A percentile compares a stretch with the other conserved stretches of the same genome.
Conservation (phyloP, 2,797 vertebrate species). For the Etheostoma perlongum region DNA sequence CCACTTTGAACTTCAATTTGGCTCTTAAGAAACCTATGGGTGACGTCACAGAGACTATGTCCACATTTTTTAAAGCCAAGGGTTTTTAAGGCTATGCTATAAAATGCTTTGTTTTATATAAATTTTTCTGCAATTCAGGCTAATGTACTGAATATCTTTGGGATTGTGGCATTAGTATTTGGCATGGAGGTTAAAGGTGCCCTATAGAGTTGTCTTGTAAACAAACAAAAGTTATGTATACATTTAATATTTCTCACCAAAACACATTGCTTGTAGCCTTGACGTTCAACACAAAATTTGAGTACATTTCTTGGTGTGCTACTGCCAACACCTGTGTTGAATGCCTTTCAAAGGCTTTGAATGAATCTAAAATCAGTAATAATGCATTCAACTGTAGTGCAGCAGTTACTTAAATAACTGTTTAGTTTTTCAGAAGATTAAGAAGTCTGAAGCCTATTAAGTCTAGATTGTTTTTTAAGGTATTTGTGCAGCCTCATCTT, state of each 20-base stretch:
- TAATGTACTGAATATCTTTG: neutral
- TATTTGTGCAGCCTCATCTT: slow-evolving; percentile 13
- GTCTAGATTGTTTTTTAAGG: slow-evolving; percentile 32
- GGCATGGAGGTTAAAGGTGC: slow-evolving; percentile 10
- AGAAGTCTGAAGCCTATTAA: slow-evolving; percentile 16
- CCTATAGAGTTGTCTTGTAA: slow-evolving; percentile 16
- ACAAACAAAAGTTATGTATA: neutral
- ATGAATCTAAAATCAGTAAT: slow-evolving; percentile 23
- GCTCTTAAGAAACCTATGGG: too few relatives aligned
- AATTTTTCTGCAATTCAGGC: neutral
- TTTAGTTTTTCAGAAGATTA: slow-evolving; percentile 30
- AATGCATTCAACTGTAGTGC: slow-evolving; percentile 2
- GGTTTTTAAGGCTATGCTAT: neutral
- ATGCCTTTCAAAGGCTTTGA: slow-evolving; percentile 19
- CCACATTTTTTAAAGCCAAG: too few relatives aligned
- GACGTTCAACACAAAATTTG: neutral
- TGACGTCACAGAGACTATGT: too few relatives aligned
- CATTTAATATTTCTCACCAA: slow-evolving; percentile 1
- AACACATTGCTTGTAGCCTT: neutral
- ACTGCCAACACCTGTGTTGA: slow-evolving; percentile 1
- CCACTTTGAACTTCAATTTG: too few relatives aligned
- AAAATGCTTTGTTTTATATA: neutral
- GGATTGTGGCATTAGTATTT: neutral
- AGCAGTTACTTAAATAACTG: slow-evolving; percentile 17
- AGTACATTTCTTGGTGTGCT: neutral